phyloP scores from a whole-genome alignment of 2,888 invertebrate species.

The Epirrhoe alternata region DNA sequence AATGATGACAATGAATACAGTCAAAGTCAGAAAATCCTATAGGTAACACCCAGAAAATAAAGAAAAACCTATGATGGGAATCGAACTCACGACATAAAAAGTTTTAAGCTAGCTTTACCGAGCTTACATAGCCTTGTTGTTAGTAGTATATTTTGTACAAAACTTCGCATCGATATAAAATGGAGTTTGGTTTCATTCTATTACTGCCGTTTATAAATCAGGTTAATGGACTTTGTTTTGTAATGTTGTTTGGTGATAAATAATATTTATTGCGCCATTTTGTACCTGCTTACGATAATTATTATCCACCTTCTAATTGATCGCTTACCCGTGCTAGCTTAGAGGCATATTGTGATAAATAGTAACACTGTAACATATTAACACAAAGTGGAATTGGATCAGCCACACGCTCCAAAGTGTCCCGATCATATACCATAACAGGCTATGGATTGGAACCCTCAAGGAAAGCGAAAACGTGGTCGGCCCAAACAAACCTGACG shows the following conservation, averaged over 20 bases:
- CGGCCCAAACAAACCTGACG: too few species aligned
- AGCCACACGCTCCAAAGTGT: too few species aligned
- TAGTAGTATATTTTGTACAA: background rate
- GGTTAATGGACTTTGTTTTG: constrained; percentile 17
- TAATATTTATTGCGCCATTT: constrained; percentile 12
- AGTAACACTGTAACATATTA: too few species aligned
- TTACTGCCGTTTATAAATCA: constrained; percentile 23
- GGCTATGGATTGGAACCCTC: too few species aligned
- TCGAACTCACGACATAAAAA: too few species aligned
- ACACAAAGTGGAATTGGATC: too few species aligned
- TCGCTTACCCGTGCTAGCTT: background rate
- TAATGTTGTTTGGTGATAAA: constrained; percentile 22
- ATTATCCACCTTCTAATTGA: background rate
- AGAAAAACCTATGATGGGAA: too few species aligned
- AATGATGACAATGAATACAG: too few species aligned
- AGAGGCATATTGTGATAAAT: background rate
- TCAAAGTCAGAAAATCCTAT: too few species aligned
- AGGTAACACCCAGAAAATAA: too few species aligned
- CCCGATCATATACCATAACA: too few species aligned
- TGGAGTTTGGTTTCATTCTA: constrained; percentile 20
- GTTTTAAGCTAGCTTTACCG: background rate
- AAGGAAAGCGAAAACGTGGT: too few species aligned
- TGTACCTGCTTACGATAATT: constrained; percentile 9
- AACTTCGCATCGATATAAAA: constrained; percentile 15
- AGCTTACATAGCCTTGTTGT: background rate